Evolutionary conservation across 2,797 vertebrate genomes (phyloP).

Genomic region (Sylvia borin): DNA sequence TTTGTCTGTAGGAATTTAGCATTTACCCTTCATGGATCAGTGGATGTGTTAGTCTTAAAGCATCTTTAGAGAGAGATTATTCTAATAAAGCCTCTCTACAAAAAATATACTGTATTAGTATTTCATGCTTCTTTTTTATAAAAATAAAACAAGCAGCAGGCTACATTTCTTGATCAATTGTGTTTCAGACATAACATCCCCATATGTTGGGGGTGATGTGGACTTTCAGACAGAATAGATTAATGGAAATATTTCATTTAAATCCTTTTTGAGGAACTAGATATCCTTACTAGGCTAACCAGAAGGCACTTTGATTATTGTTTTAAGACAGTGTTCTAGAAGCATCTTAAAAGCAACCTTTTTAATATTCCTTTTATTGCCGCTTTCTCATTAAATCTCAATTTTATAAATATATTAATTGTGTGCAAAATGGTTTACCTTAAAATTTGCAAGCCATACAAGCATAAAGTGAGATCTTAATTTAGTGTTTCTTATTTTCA

Average conservation of each 20-base stretch:
- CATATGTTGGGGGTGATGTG: conserved; percentile 13
- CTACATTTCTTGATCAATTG: conserved; percentile 39
- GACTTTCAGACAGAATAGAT: neutral
- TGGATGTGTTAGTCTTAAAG: conserved; percentile 74
- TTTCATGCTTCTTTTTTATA: conserved; percentile 47
- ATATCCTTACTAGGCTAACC: neutral
- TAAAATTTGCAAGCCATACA: neutral
- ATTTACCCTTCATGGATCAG: conserved; percentile 80
- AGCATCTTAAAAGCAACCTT: neutral
- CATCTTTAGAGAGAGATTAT: conserved; percentile 77
- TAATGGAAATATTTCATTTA: neutral
- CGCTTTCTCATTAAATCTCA: neutral
- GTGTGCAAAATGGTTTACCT: neutral
- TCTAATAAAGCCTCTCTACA: conserved; percentile 72
- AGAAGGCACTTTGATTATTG: neutral
- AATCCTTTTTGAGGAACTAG: neutral
- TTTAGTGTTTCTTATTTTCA: neutral
- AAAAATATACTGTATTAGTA: conserved; percentile 41
- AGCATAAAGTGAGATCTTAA: neutral
- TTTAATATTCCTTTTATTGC: neutral
- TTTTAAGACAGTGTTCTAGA: neutral
- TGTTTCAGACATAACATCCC: conserved; percentile 47
- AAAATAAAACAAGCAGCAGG: conserved; percentile 5
- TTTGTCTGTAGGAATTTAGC: conserved; percentile 73
- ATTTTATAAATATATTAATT: neutral